A percentile compares a stretch with the other conserved stretches of the same genome.
Evolutionary conservation across 2,888 invertebrate genomes (phyloP).

Genomic region (Nezara viridula): DNA sequence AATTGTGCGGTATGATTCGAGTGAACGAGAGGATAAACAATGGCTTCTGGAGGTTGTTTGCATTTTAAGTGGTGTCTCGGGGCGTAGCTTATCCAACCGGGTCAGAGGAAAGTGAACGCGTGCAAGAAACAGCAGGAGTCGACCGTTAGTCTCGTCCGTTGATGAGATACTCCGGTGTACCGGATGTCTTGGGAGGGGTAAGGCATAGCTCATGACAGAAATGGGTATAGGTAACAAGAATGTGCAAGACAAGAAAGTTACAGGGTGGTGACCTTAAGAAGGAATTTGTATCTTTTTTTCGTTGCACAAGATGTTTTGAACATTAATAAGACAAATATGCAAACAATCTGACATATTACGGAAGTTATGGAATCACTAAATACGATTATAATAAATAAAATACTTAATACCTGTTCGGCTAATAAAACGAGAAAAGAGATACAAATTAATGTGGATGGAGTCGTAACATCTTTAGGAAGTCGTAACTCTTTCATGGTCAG

Average conservation of each 20-base stretch:
- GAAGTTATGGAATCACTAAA: no score
- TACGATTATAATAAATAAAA: no score
- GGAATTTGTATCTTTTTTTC: neutral
- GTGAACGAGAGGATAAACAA: constrained; percentile 10
- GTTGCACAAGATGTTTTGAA: no score
- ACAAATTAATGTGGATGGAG: no score
- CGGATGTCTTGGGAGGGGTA: neutral
- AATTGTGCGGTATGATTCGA: constrained; percentile 12
- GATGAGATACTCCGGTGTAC: neutral
- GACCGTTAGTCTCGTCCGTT: neutral
- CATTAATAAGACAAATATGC: no score
- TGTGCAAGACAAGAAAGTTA: neutral
- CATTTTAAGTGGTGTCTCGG: neutral
- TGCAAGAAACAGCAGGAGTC: neutral
- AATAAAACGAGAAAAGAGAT: no score
- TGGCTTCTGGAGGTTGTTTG: constrained; percentile 14
- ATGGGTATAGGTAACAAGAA: neutral
- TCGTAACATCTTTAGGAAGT: no score
- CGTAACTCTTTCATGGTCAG: no score
- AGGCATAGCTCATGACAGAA: neutral
- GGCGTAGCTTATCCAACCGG: neutral
- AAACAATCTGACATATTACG: no score
- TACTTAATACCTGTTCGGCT: no score
- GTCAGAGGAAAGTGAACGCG: constrained; percentile 23
- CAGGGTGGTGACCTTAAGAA: neutral